Base-by-base conservation (phyloP, 35 echinoderm and acorn worm species). In the Apostichopus parvimensis region DNA sequence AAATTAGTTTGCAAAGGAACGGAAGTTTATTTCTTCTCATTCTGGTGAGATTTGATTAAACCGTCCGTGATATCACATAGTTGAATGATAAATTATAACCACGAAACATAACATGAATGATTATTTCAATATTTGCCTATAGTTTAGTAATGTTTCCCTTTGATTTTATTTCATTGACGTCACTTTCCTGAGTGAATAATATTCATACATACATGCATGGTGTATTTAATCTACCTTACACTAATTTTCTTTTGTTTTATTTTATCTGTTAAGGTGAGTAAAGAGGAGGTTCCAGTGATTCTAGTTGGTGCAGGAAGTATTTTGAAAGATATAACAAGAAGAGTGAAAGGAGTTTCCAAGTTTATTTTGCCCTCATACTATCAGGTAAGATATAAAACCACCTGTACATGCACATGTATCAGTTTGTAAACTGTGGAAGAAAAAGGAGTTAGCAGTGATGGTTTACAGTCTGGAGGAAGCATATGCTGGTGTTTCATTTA, bases 271-370 rank as follows among this genome's bases (percentile, higher is more conserved):
- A 4, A 98, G 96, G 54, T 95, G 34, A 98, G 96, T 71, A 79
- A 66, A 58, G 94, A 93, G 53, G 84, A 87, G 71, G 85, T 95
- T 22, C 92, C 96, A 25, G 92, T 95, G 0, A 90, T 98, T 28
- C 55, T 98, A 18, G 96, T 98, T 57, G 96, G 96, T 77, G 96
- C 94, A 60, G 96, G 96, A 6, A 98, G 96, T 94, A 95, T 98
- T 80, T 79, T 98, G 1, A 78, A 93, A 22, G 87, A 98, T 89
- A 92, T 91, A 54, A 92, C 90, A 9, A 61, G 92, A 53, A 53
- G 57, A n/a, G 64, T 98, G 26, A 84, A 92, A 73, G 96, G 94
- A 75, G 92, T 92, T 9, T 92, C 94, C 56, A 65, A 78, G 64
- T 83, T 98, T 64, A 94, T 95, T 23, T 93, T 95, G 78, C 94